Percentiles rank a stretch among this genome's conserved stretches.
Conservation (phyloP, 2,113 vertebrate genomes). For the Etheostoma spectabile region DNA sequence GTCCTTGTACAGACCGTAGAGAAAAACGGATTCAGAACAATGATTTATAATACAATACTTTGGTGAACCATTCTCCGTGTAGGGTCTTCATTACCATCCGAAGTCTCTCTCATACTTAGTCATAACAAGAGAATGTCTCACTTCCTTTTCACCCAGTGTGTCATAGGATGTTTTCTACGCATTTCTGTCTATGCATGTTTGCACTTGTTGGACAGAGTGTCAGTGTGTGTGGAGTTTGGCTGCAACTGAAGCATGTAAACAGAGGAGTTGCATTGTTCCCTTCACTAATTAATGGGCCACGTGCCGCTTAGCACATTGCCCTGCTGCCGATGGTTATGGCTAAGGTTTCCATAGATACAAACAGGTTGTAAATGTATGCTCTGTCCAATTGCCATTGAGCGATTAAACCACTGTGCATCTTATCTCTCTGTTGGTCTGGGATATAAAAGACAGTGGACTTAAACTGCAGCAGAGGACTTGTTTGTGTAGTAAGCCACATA, state of each 20-base stretch:
- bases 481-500: background rate
- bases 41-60: no score
- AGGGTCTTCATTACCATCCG: no score
- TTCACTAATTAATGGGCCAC: slow-evolving; percentile 78
- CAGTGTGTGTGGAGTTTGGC: slow-evolving; percentile 2
- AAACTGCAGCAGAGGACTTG: background rate
- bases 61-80: background rate
- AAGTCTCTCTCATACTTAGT: background rate
- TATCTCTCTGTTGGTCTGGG: slow-evolving; percentile 2
- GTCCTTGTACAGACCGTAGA: no score
- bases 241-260: slow-evolving; percentile 50
- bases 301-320: slow-evolving; percentile 63
- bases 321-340: slow-evolving; percentile 62
- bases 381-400: slow-evolving; percentile 29
- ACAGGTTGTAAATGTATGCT: slow-evolving; percentile 32
- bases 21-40: no score
- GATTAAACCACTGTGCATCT: slow-evolving; percentile 6
- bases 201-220: slow-evolving; percentile 35
- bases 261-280: slow-evolving; percentile 34
- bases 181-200: slow-evolving; percentile 18
- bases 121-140: slow-evolving; percentile 16
- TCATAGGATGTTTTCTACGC: background rate
- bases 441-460: background rate
- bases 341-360: slow-evolving; percentile 62
- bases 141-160: slow-evolving; percentile 27